Base-by-base conservation (phyloP, 2,888 invertebrate species). In the Drosophila nigricruria region DNA sequence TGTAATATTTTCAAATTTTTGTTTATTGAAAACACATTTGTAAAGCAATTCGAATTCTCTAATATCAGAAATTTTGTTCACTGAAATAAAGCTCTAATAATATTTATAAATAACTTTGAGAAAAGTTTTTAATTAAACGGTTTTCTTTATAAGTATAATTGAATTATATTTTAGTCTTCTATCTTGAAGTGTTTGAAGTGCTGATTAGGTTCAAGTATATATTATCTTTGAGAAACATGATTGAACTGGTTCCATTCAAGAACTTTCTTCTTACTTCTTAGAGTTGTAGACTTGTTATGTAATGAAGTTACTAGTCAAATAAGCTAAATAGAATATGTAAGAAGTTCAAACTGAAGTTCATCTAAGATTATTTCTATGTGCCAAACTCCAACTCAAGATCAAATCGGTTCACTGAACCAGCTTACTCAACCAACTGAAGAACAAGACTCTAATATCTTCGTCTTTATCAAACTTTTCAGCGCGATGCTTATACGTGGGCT, bases 401-500 rank as follows among this genome's bases (percentile, higher is more conserved):
- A n/a, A n/a, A n/a, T n/a, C n/a, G n/a, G n/a, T n/a, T n/a, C n/a
- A n/a, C n/a, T n/a, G n/a, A n/a, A n/a, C n/a, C n/a, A n/a, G n/a
- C n/a, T n/a, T n/a, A n/a, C n/a, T n/a, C n/a, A n/a, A n/a, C n/a
- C n/a, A 40, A 5, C 14, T 14, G 12, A 6, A 49, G 18, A 32
- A 49, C 3, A 50, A 0, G 5, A 6, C 14, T 6, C 0, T 30
- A 23, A 42, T 30, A 9, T 5, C 10, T 16, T 8, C 3, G 23
- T 5, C 9, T 25, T n/a, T n/a, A 1, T 1, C 36, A 9, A 23
- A 6, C 16, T 49, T 10, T 52, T 3, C 34, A 97, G 96, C 95
- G 96, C 42, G 96, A 96, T 91, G 96, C 97, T 3, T 97, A 97
- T 92, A 96, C 96, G 5, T 97, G 97, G 97, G 96, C 96, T 0